Evolutionary conservation across 2,113 vertebrate species (phyloP), one percentile per base, ranked within the genome.

Genomic region (Callionymus lyra): DNA sequence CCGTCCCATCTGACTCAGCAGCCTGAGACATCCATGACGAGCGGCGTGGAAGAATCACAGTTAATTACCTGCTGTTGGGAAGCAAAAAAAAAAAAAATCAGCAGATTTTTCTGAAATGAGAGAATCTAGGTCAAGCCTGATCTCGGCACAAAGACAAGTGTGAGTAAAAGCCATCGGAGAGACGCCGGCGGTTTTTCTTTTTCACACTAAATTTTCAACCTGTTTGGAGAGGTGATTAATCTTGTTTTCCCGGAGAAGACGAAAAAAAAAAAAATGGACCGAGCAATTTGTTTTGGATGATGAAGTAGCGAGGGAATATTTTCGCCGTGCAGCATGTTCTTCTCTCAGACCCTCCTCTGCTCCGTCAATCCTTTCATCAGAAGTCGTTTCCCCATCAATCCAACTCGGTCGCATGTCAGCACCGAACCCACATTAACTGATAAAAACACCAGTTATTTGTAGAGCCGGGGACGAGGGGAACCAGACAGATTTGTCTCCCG

Each of bases 1-100:
- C 57, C 70, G 70, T 55, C 70, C 54, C 56, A 56, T 67, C 68
- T 80, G 75, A 81, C 56, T 83, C 76, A 77, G 81, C 76, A 76
- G 54, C 65, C 59, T 21, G 63, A 49, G 56, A 41, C 53, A 54
- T 54, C 52, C 42, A 53, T 36, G 47, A 41, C 40, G 57, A 63
- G 68, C 54, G 55, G 59, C 46, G 50, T 63, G 57, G 37, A 62
- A 49, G 56, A 54, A 57, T 72, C 50, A 36, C 33, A 53, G 44
- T 65, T 70, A 71, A 79, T 70, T 60, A 71, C 54, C 50, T 62
- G 53, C 48, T 41, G 47, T 31, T 66, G 45, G 57, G n/a, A n/a
- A n/a, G n/a, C n/a, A n/a, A n/a, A n/a, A n/a, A n/a, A n/a, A n/a
- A n/a, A n/a, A 65, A 63, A 27, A 68, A 57, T 74, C 65, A 58